These are phyloP conservation scores for Platysteira castanea DNA, from an alignment of 2,113 vertebrate species.

Conservation along the genomic window DNA sequence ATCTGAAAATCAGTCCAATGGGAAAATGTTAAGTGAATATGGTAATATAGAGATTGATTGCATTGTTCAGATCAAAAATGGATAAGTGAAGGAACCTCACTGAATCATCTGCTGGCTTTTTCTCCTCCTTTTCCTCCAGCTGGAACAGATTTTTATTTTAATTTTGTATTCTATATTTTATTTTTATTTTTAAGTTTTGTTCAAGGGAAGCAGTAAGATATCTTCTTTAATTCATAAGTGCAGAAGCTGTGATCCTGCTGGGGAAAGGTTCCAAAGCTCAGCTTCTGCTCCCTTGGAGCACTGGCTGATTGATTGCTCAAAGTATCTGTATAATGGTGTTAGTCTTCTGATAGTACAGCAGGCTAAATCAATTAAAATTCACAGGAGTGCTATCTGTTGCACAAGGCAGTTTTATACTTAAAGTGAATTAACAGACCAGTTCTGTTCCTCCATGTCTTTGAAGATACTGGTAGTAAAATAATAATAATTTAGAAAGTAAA, in stretches of 20 bases:
- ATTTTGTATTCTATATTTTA: neutral
- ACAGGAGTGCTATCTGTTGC: neutral
- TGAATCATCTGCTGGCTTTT: neutral
- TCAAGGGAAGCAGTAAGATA: neutral
- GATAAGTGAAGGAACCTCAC: neutral
- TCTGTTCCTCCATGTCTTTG: neutral
- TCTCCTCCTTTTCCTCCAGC: neutral
- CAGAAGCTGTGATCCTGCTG: neutral
- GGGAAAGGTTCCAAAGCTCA: neutral
- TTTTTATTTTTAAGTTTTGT: neutral
- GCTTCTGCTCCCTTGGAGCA: neutral
- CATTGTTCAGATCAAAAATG: neutral
- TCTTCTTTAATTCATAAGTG: neutral
- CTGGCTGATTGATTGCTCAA: conserved; percentile 15
- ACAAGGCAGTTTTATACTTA: neutral
- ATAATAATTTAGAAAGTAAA: neutral
- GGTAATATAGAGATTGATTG: conserved; percentile 25
- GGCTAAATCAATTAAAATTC: conserved; percentile 51
- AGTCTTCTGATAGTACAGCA: neutral
- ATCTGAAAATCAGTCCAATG: conserved; percentile 13
- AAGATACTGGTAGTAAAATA: neutral
- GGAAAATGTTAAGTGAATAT: conserved; percentile 19
- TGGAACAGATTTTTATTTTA: neutral
- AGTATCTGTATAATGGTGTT: neutral
- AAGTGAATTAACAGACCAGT: neutral